Evolutionary conservation across 37 sponge, comb jelly and placozoan genomes (phyloP).

Genomic region (Tethya wilhelma): DNA sequence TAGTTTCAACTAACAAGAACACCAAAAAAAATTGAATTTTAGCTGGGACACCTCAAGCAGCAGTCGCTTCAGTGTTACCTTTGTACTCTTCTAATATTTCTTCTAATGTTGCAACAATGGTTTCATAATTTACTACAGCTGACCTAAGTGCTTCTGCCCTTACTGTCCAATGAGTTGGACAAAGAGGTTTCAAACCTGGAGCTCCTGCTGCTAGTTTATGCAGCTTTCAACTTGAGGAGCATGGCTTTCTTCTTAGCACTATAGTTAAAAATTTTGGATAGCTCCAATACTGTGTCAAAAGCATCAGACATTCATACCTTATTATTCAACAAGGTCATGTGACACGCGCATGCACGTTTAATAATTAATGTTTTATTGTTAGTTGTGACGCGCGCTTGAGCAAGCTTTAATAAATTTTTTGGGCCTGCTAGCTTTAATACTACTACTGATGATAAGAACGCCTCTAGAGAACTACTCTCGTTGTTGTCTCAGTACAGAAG

Average conservation of each 20-base stretch:
- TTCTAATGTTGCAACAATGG: neutral
- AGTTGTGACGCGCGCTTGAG: too few species aligned
- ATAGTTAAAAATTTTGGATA: constrained; percentile 8
- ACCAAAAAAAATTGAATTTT: neutral
- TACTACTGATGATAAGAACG: too few species aligned
- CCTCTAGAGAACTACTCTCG: too few species aligned
- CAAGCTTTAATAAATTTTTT: too few species aligned
- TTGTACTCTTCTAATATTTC: constrained; percentile 18
- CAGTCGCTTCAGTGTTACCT: constrained; percentile 3
- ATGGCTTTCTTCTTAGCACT: constrained; percentile 9
- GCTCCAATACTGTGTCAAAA: constrained; percentile 10
- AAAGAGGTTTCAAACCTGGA: constrained; percentile 14
- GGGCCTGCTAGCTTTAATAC: too few species aligned
- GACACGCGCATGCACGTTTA: neutral
- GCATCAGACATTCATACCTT: constrained; percentile 4
- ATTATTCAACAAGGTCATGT: neutral
- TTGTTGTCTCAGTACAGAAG: too few species aligned
- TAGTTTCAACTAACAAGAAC: neutral
- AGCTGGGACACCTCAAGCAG: neutral
- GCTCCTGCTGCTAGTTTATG: neutral
- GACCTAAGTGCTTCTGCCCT: constrained; percentile 13
- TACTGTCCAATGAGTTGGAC: constrained; percentile 9
- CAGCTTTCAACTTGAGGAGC: too few species aligned
- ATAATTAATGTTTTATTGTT: too few species aligned
- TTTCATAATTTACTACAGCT: neutral